Base-by-base conservation (phyloP, 2,888 invertebrate species). In the Mesodorylaimus sp. region DNA sequence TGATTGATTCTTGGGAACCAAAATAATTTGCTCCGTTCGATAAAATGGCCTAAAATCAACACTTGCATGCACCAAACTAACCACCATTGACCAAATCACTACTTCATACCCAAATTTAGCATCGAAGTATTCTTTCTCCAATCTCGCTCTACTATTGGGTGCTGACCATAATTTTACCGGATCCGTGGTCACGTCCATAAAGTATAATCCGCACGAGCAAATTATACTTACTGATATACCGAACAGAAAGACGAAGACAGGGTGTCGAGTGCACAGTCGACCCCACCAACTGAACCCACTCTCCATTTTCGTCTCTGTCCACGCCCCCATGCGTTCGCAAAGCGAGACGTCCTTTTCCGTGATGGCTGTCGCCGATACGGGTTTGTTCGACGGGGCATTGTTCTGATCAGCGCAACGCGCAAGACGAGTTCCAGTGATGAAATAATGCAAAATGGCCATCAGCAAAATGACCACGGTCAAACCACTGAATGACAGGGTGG, bases 81-180 rank as follows among this genome's bases (percentile, higher is more conserved):
- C 25, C 21, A 25, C 25, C 21, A 7, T 25, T 21, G 7, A 23
- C 10, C 5, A 10, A 5, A 7, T 7, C n/a, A 44, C 21, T 10
- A 3, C 21, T 24, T 3, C 32, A 59, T 59, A 74, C 72, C 63
- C 63, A 69, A 97, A 97, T 61, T 87, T 80, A 1, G 79, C 76
- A 68, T 97, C 91, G 67, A 84, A 97, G 70, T 80, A 91, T 52
- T 83, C 78, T 53, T 83, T 77, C 68, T 97, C 91, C n/a, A 79
- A 62, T 0, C 95, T 76, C 0, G 89, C 83, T 42, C 82, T 76
- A 0, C 88, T 88, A 50, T 73, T 72, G 0, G 89, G 83, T 0
- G 91, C 78, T 0, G 95, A 91, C 97, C 97, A 99, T 51, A 97
- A 74, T 66, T 95, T 81, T 0, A 95, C 89, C 0, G 95, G 95